Base-by-base conservation (phyloP, 2,888 invertebrate genomes). In the Megaustenia siamemsis region DNA sequence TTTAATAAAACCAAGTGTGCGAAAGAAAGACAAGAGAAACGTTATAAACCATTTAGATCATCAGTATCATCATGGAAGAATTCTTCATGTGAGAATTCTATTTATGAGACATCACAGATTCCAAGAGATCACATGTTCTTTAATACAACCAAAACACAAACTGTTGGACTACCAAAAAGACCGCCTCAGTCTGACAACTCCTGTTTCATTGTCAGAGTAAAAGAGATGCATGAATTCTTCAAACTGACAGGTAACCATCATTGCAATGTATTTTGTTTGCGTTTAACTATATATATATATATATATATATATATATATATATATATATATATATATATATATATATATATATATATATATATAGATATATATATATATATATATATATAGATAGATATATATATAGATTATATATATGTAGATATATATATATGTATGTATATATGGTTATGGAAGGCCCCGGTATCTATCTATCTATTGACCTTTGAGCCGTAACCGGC, bases 161-260 rank as follows among this genome's bases (percentile, higher is more conserved):
- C 18, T 38, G 28, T 18, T 15, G 73, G 18, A 28, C 28, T 24
- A 24, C 24, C 75, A 1, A 60, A 66, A 78, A 40, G 35, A 38
- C 24, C 63, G 4, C 38, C 35, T 35, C 32, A 66, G 12, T 15
- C 45, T 24, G 76, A 40, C 24, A 81, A 68, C 24, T 86, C 86
- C 6, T 85, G 88, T 66, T 90, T 90, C 86, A 85, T 90, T 68
- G 91, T 91, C 4, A 89, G 88, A 85, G 88, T 89, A 71, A 91
- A 90, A 83, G 93, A 93, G 87, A 92, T 92, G 92, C 89, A 89
- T 84, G 89, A 90, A 68, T 93, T 90, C 87, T 93, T 93, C 83
- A 87, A 88, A 35, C 88, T 92, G 38, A 79, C 91, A 60, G 91
- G 92, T 91, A 88, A 82, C 43, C 28, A 49, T 43, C 21, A 38